Base-by-base conservation (phyloP, 2,797 vertebrate genomes). In the Bradypus variegatus region DNA sequence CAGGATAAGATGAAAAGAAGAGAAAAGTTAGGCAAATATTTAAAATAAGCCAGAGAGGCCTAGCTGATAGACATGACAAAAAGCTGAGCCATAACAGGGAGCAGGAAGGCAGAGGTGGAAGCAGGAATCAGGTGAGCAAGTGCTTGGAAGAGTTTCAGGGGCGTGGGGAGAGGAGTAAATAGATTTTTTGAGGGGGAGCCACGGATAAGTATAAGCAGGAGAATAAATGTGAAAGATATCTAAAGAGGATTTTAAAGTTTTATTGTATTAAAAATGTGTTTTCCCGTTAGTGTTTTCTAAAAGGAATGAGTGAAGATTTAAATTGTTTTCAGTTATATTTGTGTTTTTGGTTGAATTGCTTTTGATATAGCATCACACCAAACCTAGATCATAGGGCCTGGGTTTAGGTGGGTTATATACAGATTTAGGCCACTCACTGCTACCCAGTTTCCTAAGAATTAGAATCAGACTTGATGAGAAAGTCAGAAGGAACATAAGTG, bases 251-350 rank as follows among this genome's bases (percentile, higher is more conserved):
- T 77, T 77, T 77, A 77, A 76, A 53, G 13, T 82, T 90, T 88
- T 80, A 29, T 50, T 62, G 15, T 82, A 65, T 79, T 67, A 83
- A 88, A 72, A 21, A 18, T n/a, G 14, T 75, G 21, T 23, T 12
- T 5, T 9, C 8, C 8, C 13, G 31, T 87, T 76, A 81, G 5
- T 91, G 10, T 94, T 90, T 92, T 65, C 72, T 91, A 50, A 69
- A 88, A 93, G 25, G n/a, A 88, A 23, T 6, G 64, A 72, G 48
- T 67, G 82, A 85, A 45, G 1, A 72, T 79, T 91, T 92, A 88
- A 69, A 48, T 90, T 93, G 14, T 16, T 86, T 96, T 75, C 5
- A 60, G 86, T 67, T 73, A 29, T 58, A 53, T 90, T 78, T 50
- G 50, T 89, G 9, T 75, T 86, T 90, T 45, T 77, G 31, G 3